Base-by-base conservation (phyloP, 2,113 vertebrate genomes). In the Melanotaenia duboulayi region DNA sequence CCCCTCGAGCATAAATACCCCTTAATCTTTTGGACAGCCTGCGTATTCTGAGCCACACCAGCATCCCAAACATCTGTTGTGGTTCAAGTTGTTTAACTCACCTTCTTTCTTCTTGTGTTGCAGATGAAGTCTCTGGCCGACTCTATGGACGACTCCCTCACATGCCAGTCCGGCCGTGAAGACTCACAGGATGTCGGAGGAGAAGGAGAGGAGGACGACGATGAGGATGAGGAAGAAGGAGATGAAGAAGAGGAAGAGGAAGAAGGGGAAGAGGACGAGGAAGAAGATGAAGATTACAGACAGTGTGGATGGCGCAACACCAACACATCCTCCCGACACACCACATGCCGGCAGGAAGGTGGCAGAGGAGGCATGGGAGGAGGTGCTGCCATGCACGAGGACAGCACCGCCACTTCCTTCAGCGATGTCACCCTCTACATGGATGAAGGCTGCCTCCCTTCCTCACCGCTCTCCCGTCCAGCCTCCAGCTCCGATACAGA, bases 361-460 rank as follows among this genome's bases (percentile, higher is more conserved):
- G 78, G 85, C 40, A 81, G 92, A 17, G 86, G 65, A 60, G 92
- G 70, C 17, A 84, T 83, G 66, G 94, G 79, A 61, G 92, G 95
- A 73, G 93, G 95, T 17, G 76, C 82, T 7, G 86, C 89, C 75
- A 92, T 93, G 92, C 94, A 94, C 2, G 95, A 95, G 65, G 96
- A 97, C 90, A 96, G 95, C 85, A 95, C 95, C 0, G 94, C 95
- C 63, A 96, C 96, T 16, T 96, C 95, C 72, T 96, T 96, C 93
- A 96, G 95, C 20, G 96, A 97, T 10, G 95, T 96, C 75, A 96
- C 96, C 1, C 95, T 97, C 66, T 97, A 96, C 85, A 94, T 96
- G 94, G 96, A 94, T 3, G 94, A 94, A 1, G 91, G 76, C 40
- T 89, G 92, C 46, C 87, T 93, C 23, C 90, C 90, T 16, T 87